Conservation (phyloP, 2,113 vertebrate species). For the Rana temporaria region DNA sequence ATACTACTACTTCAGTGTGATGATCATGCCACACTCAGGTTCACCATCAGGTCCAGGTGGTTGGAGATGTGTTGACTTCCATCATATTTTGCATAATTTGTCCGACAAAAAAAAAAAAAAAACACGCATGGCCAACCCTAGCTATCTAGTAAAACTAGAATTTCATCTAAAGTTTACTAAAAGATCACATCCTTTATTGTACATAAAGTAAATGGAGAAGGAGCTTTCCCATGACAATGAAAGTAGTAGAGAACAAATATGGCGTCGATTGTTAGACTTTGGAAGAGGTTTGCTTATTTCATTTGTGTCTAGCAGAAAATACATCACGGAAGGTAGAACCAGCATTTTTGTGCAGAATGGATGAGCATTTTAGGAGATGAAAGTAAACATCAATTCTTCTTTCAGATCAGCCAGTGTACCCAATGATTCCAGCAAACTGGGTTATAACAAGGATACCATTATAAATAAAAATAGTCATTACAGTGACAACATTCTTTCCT, state of each 20-base stretch:
- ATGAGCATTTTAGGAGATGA: not conserved
- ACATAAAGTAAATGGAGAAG: not conserved
- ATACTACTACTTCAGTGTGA: too few relatives aligned
- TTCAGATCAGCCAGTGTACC: not conserved
- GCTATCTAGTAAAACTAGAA: not conserved
- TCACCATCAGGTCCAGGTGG: too few relatives aligned
- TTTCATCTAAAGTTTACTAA: not conserved
- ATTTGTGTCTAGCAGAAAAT: not conserved
- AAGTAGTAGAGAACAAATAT: constrained; percentile 4
- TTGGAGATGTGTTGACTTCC: too few relatives aligned
- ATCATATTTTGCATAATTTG: too few relatives aligned
- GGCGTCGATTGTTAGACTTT: not conserved
- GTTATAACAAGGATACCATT: not conserved
- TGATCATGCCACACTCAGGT: too few relatives aligned
- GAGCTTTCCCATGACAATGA: not conserved
- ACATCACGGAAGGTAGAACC: not conserved
- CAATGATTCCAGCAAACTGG: not conserved
- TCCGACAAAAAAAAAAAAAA: too few relatives aligned
- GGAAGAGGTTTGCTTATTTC: not conserved
- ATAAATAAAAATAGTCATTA: constrained; percentile 43
- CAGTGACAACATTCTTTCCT: constrained; percentile 27
- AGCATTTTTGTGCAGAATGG: not conserved
- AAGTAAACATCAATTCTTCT: not conserved
- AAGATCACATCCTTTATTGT: not conserved
- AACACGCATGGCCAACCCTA: too few relatives aligned